These are phyloP conservation scores for Pituophis catenifer DNA, from an alignment of 2,113 vertebrate genomes.

Conservation along the genomic window DNA sequence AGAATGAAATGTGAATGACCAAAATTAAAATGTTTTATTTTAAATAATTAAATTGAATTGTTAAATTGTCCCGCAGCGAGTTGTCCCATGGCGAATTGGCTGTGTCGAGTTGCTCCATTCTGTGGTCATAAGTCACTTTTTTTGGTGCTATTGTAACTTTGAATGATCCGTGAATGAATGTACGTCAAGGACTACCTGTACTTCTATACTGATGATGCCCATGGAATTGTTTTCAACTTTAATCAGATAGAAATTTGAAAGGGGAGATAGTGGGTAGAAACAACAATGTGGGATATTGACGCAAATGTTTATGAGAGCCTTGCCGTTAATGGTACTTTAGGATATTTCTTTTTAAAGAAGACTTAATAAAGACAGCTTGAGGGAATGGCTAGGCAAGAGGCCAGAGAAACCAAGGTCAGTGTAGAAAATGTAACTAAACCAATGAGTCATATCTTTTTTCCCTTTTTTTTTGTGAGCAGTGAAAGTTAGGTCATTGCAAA, in stretches of 20 bases:
- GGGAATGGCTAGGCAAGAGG: constrained; percentile 4
- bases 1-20: not conserved
- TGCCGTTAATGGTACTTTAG: not conserved
- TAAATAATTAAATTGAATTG: not conserved
- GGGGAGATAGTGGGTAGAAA: not conserved
- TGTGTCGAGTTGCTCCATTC: not conserved
- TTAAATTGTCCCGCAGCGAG: not conserved
- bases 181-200: not conserved
- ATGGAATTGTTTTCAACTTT: not conserved
- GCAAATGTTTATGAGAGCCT: not conserved
- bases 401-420: not conserved
- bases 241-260: not conserved
- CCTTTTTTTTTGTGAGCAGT: constrained; percentile 6
- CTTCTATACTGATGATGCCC: not conserved
- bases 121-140: not conserved
- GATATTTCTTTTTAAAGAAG: not conserved
- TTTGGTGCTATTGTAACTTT: not conserved
- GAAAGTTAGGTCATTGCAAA: not conserved
- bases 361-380: not conserved
- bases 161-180: not conserved
- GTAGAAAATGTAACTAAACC: constrained; percentile 21
- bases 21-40: not conserved
- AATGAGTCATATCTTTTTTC: constrained; percentile 1
- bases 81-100: not conserved
- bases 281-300: not conserved